Evolutionary conservation across 2,888 invertebrate genomes (phyloP).

Genomic region (Myathropa florea): DNA sequence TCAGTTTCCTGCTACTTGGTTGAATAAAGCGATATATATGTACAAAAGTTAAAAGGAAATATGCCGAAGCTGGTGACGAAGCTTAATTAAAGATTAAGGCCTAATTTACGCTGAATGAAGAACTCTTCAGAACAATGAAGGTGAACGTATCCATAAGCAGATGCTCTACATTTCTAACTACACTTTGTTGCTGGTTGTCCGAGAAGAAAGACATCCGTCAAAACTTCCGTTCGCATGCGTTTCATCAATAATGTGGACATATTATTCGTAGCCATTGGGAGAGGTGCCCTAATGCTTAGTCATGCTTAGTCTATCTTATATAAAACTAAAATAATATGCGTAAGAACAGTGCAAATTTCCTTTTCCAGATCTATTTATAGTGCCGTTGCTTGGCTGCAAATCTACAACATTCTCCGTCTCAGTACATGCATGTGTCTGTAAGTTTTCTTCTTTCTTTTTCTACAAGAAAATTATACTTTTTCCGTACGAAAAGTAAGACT

Average conservation of each 20-base stretch:
- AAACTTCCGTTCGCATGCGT: not conserved
- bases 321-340: constrained; percentile 14
- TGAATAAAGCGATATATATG: not conserved
- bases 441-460: not conserved
- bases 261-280: constrained; percentile 19
- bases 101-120: not conserved
- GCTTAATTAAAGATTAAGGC: not conserved
- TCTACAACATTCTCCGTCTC: not conserved
- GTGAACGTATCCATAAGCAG: not conserved
- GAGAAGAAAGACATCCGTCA: not conserved
- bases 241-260: not conserved
- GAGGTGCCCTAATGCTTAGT: constrained; percentile 18
- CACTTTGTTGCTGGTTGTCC: not conserved
- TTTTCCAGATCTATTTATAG: constrained; percentile 53
- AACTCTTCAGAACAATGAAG: not conserved
- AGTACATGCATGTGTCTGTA: not conserved
- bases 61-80: not conserved
- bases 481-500: constrained; percentile 15
- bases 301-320: not conserved
- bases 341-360: constrained; percentile 25
- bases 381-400: constrained; percentile 19
- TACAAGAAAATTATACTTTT: not conserved
- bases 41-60: not conserved
- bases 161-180: not conserved
- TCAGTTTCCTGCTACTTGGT: not conserved